Conservation (phyloP, 1,140 invertebrate species). For the Solenopsis invicta region DNA sequence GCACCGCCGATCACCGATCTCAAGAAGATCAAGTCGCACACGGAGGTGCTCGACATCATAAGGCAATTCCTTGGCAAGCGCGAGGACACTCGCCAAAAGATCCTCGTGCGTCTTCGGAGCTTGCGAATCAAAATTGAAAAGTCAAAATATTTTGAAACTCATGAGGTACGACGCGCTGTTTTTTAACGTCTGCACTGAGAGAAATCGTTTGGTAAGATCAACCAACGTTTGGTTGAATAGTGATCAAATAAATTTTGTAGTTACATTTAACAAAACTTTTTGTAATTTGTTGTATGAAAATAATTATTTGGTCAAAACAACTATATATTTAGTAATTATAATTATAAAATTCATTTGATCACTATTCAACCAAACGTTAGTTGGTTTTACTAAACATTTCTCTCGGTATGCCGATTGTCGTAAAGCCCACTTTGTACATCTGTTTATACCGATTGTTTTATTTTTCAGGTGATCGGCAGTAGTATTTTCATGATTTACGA, state of each 20-base stretch:
- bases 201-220: too few species aligned
- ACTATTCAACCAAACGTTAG: too few species aligned
- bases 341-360: too few species aligned
- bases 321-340: too few species aligned
- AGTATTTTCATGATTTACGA: conserved; percentile 98
- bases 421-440: not conserved
- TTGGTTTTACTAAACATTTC: too few species aligned
- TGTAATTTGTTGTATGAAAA: too few species aligned
- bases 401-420: not conserved
- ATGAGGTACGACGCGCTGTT: conserved; percentile 91
- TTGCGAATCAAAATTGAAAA: conserved; percentile 93
- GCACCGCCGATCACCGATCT: conserved; percentile 92
- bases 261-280: too few species aligned
- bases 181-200: not conserved
- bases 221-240: too few species aligned
- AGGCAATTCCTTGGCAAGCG: conserved; percentile 92
- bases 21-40: conserved; percentile 92
- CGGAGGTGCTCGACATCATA: conserved; percentile 93
- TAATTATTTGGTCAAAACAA: too few species aligned
- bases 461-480: conserved; percentile 93
- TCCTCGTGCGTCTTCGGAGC: conserved; percentile 92
- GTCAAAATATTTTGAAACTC: conserved; percentile 95
- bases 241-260: too few species aligned
- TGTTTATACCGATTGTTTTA: not conserved
- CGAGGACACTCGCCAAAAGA: conserved; percentile 89